A percentile compares a stretch with the other conserved stretches of the same genome.
These are phyloP conservation scores for Takifugu bimaculatus DNA, from an alignment of 2,113 vertebrate species.

Conservation along the genomic window DNA sequence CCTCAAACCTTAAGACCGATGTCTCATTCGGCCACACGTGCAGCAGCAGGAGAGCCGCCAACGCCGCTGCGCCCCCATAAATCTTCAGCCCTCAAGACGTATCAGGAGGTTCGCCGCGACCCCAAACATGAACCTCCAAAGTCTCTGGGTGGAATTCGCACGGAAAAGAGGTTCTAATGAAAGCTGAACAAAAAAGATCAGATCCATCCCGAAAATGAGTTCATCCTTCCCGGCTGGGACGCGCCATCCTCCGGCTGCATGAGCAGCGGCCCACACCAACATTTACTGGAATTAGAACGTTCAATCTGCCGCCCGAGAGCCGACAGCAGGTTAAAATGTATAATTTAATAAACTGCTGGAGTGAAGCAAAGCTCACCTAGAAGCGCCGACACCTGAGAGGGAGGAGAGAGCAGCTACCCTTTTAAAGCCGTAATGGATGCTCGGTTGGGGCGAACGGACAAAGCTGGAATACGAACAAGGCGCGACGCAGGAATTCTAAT, in stretches of 20 bases:
- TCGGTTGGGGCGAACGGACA: not conserved
- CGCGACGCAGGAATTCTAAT: not conserved
- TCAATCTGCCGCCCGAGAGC: not conserved
- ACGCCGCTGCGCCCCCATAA: too few species aligned
- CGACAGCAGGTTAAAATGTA: not conserved
- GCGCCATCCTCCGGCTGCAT: too few species aligned
- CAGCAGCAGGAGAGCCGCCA: too few species aligned
- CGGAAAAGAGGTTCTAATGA: not conserved
- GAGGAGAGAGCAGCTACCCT: not conserved
- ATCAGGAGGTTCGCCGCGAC: too few species aligned
- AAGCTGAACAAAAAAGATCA: not conserved
- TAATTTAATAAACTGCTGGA: not conserved
- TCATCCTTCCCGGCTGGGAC: too few species aligned
- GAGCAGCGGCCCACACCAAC: not conserved
- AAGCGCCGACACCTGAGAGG: not conserved
- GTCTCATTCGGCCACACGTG: too few species aligned
- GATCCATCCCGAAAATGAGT: not conserved
- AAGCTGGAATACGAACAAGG: conserved; percentile 3
- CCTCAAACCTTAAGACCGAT: too few species aligned
- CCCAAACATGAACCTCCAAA: too few species aligned
- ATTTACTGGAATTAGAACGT: not conserved
- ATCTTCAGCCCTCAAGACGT: too few species aligned
- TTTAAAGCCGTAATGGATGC: not conserved
- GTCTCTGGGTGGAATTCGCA: too few species aligned
- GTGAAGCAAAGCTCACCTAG: not conserved